Base-by-base conservation (phyloP, 2,888 invertebrate species). In the Macrosiphum euphorbiae region DNA sequence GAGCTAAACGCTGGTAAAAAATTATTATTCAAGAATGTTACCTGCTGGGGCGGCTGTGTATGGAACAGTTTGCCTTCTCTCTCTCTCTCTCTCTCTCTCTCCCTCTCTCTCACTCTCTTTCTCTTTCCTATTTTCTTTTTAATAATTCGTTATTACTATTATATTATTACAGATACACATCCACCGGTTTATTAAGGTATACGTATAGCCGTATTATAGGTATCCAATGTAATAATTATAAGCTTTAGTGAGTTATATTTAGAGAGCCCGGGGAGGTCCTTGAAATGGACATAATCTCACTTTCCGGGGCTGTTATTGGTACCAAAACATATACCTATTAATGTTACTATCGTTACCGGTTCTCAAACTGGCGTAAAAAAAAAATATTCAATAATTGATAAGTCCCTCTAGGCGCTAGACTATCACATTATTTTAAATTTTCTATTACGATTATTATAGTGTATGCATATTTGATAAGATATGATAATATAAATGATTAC, bases 1-100 rank as follows among this genome's bases (percentile, higher is more conserved):
- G 61, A 94, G 90, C 61, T 94, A 94, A 94, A 94, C 93, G 86
- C 86, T 55, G 90, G 84, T 84, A 61, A 89, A 67, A 92, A 92
- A 93, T 94, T 94, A 94, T 94, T 94, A 94, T 94, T 94, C 93
- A 94, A 94, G 93, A 94, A 94, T 94, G 93, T 94, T 94, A 94
- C 93, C 90, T 90, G 93, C 90, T 86, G 93, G 41, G 90, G 85
- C 93, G 67, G 90, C 93, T 41, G 84, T 20, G 55, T 93, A 92
- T 78, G 84, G 89, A 93, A 86, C 90, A 52, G 67, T 92, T 88
- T 28, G 55, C 35, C 35, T 84, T 85, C 89, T 78, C 52, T 92
- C 47, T 92, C 86, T 87, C 47, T 44, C 24, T 91, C 85, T 44
- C 85, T 67, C n/a, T 78, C 10, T 35, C 78, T 52, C 58, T 20